A percentile compares a stretch with the other conserved stretches of the same genome.
Conservation (phyloP, 2,888 invertebrate species). For the Neoascia interrupta region DNA sequence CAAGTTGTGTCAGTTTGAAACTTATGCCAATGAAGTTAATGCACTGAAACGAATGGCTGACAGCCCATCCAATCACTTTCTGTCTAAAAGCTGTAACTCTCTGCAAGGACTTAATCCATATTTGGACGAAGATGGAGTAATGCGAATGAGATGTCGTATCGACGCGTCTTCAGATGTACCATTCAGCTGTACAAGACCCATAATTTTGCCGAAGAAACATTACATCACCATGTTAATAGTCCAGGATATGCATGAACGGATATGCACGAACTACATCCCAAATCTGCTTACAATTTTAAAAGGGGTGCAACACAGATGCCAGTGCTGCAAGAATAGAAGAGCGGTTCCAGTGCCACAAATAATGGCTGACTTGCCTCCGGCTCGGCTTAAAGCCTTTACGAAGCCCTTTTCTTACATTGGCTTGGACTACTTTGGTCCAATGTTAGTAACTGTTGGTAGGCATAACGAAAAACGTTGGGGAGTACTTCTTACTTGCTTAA, state of each 20-base stretch:
- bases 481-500: neutral
- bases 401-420: neutral
- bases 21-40: neutral
- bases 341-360: neutral
- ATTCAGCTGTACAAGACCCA: constrained; percentile 7
- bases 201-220: constrained; percentile 22
- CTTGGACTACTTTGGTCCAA: neutral
- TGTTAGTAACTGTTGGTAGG: neutral
- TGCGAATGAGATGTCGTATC: constrained; percentile 30
- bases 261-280: neutral
- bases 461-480: neutral
- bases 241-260: neutral
- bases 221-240: constrained; percentile 1
- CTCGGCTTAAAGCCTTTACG: neutral
- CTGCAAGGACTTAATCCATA: neutral
- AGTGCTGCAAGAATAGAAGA: neutral
- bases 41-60: neutral
- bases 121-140: neutral
- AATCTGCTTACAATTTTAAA: constrained; percentile 22
- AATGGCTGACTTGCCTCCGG: neutral
- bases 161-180: constrained; percentile 4
- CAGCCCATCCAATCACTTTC: neutral
- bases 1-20: neutral
- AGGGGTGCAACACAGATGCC: neutral
- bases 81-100: neutral